Evolutionary conservation across 2,113 vertebrate genomes (phyloP).

Genomic region (Ancistrus triradiatus): DNA sequence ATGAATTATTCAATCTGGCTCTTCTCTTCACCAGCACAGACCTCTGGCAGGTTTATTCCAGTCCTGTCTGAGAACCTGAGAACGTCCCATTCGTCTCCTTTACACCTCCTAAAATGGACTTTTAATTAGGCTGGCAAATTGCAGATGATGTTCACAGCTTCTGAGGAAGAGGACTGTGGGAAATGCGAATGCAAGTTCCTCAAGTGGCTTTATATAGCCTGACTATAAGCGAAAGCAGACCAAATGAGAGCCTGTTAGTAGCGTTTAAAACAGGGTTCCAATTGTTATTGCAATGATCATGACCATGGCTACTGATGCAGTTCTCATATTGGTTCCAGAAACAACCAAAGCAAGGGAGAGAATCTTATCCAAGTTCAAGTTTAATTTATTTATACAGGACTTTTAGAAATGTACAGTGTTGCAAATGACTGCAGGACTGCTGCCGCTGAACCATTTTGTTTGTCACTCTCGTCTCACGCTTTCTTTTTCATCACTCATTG

Average conservation of each 20-base stretch:
- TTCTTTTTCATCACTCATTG: no score
- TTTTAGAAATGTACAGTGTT: no score
- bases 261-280: slow-evolving; percentile 11
- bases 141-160: slow-evolving; percentile 47
- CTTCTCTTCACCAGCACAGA: slow-evolving; percentile 40
- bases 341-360: no score
- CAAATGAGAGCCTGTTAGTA: slow-evolving; percentile 24
- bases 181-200: slow-evolving; percentile 54
- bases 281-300: no score
- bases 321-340: no score
- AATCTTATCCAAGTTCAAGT: no score
- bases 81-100: slow-evolving; percentile 41
- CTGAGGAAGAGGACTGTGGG: slow-evolving; percentile 30
- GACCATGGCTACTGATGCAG: no score
- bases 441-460: no score
- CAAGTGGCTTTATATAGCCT: slow-evolving; percentile 48
- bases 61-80: slow-evolving; percentile 31
- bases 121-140: slow-evolving; percentile 69
- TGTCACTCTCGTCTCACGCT: no score
- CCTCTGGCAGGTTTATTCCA: slow-evolving; percentile 64
- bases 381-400: no score
- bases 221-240: slow-evolving; percentile 28
- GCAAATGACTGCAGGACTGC: no score
- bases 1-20: slow-evolving; percentile 69
- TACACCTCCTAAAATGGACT: slow-evolving; percentile 54